phyloP scores from a whole-genome alignment of 2,797 vertebrate genomes.

The Muscicapa striata region DNA sequence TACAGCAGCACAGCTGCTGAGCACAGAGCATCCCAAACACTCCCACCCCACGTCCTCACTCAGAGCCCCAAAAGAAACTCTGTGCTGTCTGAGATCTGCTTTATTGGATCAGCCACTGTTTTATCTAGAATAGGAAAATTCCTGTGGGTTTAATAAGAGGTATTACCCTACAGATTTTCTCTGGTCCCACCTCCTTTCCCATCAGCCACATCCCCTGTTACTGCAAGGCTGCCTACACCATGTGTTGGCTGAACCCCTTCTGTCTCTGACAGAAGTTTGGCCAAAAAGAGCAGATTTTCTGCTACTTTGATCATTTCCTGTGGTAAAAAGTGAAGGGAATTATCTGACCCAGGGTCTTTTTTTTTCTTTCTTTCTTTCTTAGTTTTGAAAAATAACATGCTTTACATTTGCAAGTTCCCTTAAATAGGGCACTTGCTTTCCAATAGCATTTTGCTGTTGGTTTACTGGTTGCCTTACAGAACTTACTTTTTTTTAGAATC shows the following conservation, averaged over 20 bases:
- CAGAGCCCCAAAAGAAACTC: not conserved
- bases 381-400: slow-evolving; percentile 63
- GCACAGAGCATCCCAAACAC: not conserved
- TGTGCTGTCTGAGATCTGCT: not conserved
- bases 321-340: slow-evolving; percentile 71
- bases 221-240: slow-evolving; percentile 61
- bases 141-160: slow-evolving; percentile 63
- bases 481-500: not conserved
- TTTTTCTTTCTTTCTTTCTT: not conserved
- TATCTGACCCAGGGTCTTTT: slow-evolving; percentile 56
- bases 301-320: slow-evolving; percentile 74
- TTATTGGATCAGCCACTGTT: slow-evolving; percentile 18
- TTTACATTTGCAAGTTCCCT: slow-evolving; percentile 49
- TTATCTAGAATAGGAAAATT: slow-evolving; percentile 62
- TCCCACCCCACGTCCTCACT: not conserved
- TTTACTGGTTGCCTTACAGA: slow-evolving; percentile 26
- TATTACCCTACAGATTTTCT: slow-evolving; percentile 57
- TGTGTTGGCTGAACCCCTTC: slow-evolving; percentile 64
- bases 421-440: slow-evolving; percentile 15
- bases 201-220: slow-evolving; percentile 63
- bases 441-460: not conserved
- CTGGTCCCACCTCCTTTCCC: slow-evolving; percentile 65
- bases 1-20: not conserved
- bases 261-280: slow-evolving; percentile 70
- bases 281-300: slow-evolving; percentile 74